These are phyloP conservation scores for Thereva nobilitata DNA, from an alignment of 2,888 invertebrate genomes.

Conservation along the genomic window DNA sequence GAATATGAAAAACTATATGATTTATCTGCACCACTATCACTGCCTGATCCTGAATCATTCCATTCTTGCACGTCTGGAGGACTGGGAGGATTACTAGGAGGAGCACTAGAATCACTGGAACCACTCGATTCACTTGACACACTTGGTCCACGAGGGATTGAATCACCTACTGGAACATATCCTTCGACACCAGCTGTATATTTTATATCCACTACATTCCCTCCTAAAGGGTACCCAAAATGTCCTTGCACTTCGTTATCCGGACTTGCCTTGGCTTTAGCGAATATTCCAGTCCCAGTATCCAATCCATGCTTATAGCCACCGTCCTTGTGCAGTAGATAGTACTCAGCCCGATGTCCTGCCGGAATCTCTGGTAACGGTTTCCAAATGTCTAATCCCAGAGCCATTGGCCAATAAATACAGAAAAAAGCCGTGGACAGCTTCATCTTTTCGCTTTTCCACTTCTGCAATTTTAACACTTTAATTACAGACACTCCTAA, in stretches of 20 bases:
- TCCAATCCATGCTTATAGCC: slow-evolving; percentile 54
- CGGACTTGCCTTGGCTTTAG: slow-evolving; percentile 50
- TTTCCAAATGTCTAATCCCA: slow-evolving; percentile 48
- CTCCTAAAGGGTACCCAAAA: slow-evolving; percentile 49
- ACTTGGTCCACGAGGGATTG: no score
- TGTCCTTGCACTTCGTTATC: slow-evolving; percentile 52
- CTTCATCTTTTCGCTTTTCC: neutral
- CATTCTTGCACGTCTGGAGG: no score
- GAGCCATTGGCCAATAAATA: neutral
- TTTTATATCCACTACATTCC: slow-evolving; percentile 47
- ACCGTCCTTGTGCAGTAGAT: slow-evolving; percentile 55
- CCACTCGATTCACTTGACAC: no score
- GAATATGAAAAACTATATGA: slow-evolving; percentile 50
- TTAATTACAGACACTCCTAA: neutral
- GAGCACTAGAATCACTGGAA: no score
- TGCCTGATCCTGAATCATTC: no score
- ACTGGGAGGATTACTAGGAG: no score
- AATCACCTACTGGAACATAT: slow-evolving; percentile 45
- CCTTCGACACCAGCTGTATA: slow-evolving; percentile 53
- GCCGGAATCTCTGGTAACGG: slow-evolving; percentile 49
- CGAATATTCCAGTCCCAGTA: slow-evolving; percentile 53
- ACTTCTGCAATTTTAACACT: neutral
- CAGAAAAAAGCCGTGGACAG: neutral
- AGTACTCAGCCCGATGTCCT: slow-evolving; percentile 52
- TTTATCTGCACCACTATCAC: neutral